Base-by-base conservation (phyloP, 2,797 vertebrate species). In the Staurois parvus region DNA sequence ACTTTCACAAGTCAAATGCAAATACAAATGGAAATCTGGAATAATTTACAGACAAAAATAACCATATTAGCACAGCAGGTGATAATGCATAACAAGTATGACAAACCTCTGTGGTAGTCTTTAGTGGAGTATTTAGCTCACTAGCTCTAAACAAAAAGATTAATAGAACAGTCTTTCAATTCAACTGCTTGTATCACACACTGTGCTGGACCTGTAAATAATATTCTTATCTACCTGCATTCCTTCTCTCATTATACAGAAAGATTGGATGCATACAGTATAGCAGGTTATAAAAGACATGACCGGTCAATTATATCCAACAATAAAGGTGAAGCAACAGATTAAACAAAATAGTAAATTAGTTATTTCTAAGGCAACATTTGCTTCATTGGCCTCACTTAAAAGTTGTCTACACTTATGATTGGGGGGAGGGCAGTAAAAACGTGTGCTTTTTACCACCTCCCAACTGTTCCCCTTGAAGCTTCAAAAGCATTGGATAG, bases 1-100 rank as follows among this genome's bases (percentile, higher is more conserved):
- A 52, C 17, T 70, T 72, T 59, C 30, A 26, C 45, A 80, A 56
- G 69, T 24, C 28, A 79, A 66, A 66, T 66, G 64, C 64, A 66
- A 26, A 66, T 59, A 29, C 64, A 66, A 66, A 66, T 66, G 28
- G 64, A 66, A 69, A 48, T 69, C 28, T 29, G 7, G 77, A 68
- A 30, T 30, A 52, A 70, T 68, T 24, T 69, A 52, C 77, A 70
- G 64, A 29, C 66, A 45, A 78, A 62, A 45, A 78, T 67, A 67
- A 67, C 34, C 37, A 19, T 67, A 19, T 78, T 78, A 64, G 17
- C 52, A 24, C 52, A 59, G 52, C 52, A 24, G 52, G 52, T 59
- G 7, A 59, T 59, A 59, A 59, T 59, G 52, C 52, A 59, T 59
- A 59, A 59, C 52, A 59, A 59, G 52, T 59, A 24, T 59, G 52